A percentile compares a stretch with the other conserved stretches of the same genome.
phyloP scores from a whole-genome alignment of 2,888 invertebrate genomes.

The Cheilosia pagana region DNA sequence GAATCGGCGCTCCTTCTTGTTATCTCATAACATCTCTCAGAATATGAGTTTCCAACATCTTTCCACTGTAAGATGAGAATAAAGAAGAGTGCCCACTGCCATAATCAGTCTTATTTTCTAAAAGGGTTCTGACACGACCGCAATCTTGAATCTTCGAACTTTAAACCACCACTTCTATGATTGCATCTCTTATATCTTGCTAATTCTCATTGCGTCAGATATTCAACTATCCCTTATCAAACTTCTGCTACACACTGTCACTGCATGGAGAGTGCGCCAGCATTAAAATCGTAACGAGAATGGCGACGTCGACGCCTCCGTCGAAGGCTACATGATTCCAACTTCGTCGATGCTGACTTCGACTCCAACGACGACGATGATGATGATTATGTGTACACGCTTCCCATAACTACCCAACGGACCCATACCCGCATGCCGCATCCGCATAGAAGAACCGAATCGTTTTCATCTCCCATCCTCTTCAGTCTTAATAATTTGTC shows the following conservation, averaged over 20 bases:
- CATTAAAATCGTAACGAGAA: constrained; percentile 65
- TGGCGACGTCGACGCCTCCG: constrained; percentile 45
- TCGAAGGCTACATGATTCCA: constrained; percentile 59
- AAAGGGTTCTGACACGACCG: not conserved
- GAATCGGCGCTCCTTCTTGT: no score
- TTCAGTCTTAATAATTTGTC: constrained; percentile 77
- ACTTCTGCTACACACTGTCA: constrained; percentile 65
- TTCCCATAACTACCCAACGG: constrained; percentile 39
- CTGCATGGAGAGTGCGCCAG: constrained; percentile 44
- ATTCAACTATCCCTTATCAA: constrained; percentile 19
- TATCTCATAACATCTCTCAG: no score
- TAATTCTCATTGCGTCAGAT: not conserved
- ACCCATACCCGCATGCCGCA: constrained; percentile 7
- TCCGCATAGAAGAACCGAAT: constrained; percentile 65
- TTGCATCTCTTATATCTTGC: constrained; percentile 11
- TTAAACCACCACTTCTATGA: constrained; percentile 23
- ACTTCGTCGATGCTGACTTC: constrained; percentile 46
- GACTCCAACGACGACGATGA: constrained; percentile 38
- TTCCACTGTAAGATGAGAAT: not conserved
- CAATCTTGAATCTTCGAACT: constrained; percentile 13
- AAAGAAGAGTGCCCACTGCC: not conserved
- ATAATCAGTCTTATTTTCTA: not conserved
- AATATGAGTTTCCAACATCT: no score
- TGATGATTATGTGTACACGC: constrained; percentile 62
- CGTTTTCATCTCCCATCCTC: constrained; percentile 76